Base-by-base conservation (phyloP, 2,113 vertebrate genomes). In the Ploceus nigricollis region DNA sequence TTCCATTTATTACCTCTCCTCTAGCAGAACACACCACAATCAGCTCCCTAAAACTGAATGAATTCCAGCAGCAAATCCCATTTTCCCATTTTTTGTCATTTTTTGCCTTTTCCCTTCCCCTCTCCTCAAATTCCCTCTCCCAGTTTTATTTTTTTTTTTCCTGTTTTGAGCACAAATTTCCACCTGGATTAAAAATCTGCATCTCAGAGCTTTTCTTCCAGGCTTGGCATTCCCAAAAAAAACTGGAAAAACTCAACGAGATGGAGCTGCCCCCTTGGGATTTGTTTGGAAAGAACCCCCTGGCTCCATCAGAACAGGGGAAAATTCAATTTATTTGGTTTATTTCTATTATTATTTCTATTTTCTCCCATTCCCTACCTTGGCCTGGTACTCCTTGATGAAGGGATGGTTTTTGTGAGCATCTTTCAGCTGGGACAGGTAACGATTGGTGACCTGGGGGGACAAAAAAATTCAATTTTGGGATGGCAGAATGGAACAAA, bases 381-480 rank as follows among this genome's bases (percentile, higher is more conserved):
- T 99, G 45, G 98, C 95, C 75, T 99, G 98, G 88, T 99, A 99
- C 73, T 99, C 99, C 97, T 98, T 99, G 68, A 99, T 98, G 97
- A 99, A 99, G 0, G 99, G 99, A 31, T 99, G 99, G 17, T 96
- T 95, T 93, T 94, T 98, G 97, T 99, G 99, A 4, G 98, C 99
- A 4, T 99, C 99, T 82, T 99, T 99, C 86, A 99, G 96, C 97
- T 99, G 99, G 3, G 99, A 99, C 86, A 99, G 96, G 86, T 99
- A 99, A 21, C 99, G 99, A 87, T 98, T 99, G 17, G 99, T 99
- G 60, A 99, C 99, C 99, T 97, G 23, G 6, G 4, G 51, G 48
- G 31, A 31, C 1, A 8, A 40, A 37, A n/a, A 61, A 8, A 10
- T 21, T 15, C 5, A 42, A 12, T 5, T 4, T 1, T 9, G n/a